Conservation (phyloP, 2,888 invertebrate species). For the Phyllotreta striolata region DNA sequence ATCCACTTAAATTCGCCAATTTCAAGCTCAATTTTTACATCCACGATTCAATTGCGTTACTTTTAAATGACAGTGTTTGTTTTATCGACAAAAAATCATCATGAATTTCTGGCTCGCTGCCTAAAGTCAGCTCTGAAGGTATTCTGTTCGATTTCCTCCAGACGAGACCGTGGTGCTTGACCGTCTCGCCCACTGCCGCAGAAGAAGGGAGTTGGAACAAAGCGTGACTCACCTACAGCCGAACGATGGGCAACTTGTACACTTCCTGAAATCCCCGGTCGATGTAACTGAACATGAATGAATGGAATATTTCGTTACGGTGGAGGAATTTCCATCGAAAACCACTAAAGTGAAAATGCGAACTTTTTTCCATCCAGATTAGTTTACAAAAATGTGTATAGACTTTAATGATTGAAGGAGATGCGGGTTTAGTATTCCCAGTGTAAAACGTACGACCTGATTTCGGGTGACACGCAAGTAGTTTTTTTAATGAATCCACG, state of each 20-base stretch:
- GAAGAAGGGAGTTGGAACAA: constrained; percentile 25
- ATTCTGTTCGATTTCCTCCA: constrained; percentile 22
- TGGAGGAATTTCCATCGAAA: constrained; percentile 7
- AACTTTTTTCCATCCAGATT: neutral
- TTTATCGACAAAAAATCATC: no score
- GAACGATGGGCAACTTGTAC: constrained; percentile 41
- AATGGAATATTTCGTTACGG: constrained; percentile 25
- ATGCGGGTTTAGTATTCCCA: neutral
- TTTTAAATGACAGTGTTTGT: no score
- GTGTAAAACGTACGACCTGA: constrained; percentile 6
- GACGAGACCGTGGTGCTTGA: constrained; percentile 32
- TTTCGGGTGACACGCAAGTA: neutral
- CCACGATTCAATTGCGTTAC: no score
- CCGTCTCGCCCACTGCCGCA: constrained; percentile 42
- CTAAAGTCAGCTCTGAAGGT: neutral
- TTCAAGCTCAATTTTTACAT: no score
- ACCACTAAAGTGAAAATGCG: constrained; percentile 4
- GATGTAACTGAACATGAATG: constrained; percentile 31
- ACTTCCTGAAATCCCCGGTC: constrained; percentile 46
- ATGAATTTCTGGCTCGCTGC: neutral
- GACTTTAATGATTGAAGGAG: no score
- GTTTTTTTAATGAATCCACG: no score
- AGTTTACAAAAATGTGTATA: no score
- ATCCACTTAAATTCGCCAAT: no score
- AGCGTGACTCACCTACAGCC: constrained; percentile 44